Percentiles rank a stretch among this genome's conserved stretches.
Conservation (phyloP, 2,888 invertebrate genomes). For the Synanthedon myopaeformis region DNA sequence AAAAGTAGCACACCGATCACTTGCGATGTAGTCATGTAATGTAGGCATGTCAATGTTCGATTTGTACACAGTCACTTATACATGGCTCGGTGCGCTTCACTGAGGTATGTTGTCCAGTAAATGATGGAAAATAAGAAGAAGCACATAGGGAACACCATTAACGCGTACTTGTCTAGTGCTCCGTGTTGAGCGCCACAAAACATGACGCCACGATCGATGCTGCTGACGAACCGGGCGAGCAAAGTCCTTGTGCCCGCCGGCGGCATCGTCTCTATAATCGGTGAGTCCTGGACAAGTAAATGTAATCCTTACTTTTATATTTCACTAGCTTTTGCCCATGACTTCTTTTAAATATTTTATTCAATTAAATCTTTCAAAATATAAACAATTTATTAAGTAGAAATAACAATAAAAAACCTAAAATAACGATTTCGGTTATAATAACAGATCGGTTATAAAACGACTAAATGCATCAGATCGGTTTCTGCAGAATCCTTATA, state of each 20-base stretch:
- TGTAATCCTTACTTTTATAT: too few relatives aligned
- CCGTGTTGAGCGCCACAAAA: constrained; percentile 74
- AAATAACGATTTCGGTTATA: too few relatives aligned
- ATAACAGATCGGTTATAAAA: too few relatives aligned
- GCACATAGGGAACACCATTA: constrained; percentile 71
- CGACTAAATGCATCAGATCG: too few relatives aligned
- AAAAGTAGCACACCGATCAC: not conserved
- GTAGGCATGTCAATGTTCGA: not conserved
- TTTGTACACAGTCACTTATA: constrained; percentile 18
- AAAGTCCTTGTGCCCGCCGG: constrained; percentile 32
- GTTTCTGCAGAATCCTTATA: too few relatives aligned
- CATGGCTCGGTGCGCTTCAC: constrained; percentile 54
- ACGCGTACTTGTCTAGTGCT: constrained; percentile 69
- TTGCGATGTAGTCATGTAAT: too few relatives aligned
- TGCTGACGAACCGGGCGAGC: constrained; percentile 40
- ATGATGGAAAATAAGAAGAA: constrained; percentile 69
- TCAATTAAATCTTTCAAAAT: too few relatives aligned
- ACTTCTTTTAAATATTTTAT: too few relatives aligned
- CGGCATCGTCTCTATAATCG: constrained; percentile 52
- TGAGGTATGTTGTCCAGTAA: constrained; percentile 74
- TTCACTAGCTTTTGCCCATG: too few relatives aligned
- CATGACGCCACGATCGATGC: constrained; percentile 66
- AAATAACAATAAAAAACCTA: too few relatives aligned
- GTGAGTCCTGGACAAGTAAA: constrained; percentile 41
- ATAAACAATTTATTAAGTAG: too few relatives aligned